Percentiles rank a stretch among this genome's conserved stretches.
These are phyloP conservation scores for Siniperca undulata DNA, from an alignment of 2,797 vertebrate species.

Conservation along the genomic window DNA sequence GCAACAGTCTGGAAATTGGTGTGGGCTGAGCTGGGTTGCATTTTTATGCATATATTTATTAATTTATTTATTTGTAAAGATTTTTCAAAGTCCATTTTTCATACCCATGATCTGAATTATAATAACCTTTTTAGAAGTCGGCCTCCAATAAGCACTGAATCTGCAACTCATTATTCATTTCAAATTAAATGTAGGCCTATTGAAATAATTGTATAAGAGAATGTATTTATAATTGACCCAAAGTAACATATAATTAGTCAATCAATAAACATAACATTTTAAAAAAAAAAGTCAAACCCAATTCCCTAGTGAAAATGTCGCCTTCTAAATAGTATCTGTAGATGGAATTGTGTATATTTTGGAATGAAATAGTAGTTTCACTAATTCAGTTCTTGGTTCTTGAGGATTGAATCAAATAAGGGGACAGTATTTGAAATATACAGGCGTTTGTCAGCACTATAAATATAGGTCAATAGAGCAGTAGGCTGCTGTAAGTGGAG, in stretches of 20 bases:
- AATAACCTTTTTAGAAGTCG: not conserved
- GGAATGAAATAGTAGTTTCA: not conserved
- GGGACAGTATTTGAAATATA: not conserved
- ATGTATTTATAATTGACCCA: not conserved
- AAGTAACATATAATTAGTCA: not conserved
- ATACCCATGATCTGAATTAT: not conserved
- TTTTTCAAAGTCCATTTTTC: constrained; percentile 4
- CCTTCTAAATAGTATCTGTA: not conserved
- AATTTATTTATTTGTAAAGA: constrained; percentile 2
- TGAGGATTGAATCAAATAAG: not conserved
- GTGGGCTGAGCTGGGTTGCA: not conserved
- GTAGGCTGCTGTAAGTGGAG: not conserved
- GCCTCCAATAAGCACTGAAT: not conserved
- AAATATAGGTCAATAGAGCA: constrained; percentile 23
- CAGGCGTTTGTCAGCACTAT: not conserved
- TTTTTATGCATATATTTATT: not conserved
- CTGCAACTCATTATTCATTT: not conserved
- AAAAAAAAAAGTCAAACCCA: not conserved
- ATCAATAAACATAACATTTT: not conserved
- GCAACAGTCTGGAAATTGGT: constrained; percentile 37
- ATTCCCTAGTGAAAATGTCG: not conserved
- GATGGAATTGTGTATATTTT: not conserved
- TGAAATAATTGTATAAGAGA: not conserved
- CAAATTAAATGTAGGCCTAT: not conserved
- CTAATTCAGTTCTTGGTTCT: not conserved